A percentile compares a stretch with the other conserved stretches of the same genome.
phyloP scores from a whole-genome alignment of 2,888 invertebrate genomes.

The Galerucella nymphaeae region DNA sequence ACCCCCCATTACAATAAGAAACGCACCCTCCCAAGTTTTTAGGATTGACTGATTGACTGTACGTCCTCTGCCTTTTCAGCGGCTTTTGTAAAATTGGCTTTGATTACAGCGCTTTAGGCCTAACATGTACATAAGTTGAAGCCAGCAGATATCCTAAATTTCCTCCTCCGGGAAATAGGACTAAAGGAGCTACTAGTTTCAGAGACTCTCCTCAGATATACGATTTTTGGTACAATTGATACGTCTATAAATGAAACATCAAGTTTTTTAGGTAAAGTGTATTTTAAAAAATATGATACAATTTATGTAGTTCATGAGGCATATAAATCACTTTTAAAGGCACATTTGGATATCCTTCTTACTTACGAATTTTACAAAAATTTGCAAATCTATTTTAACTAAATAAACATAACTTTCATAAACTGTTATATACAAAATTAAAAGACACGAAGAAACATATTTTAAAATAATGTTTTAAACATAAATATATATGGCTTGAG shows the following conservation, averaged over 20 bases:
- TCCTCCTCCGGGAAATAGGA: too few relatives aligned
- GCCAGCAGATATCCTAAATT: too few relatives aligned
- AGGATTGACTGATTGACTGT: too few relatives aligned
- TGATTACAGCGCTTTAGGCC: too few relatives aligned
- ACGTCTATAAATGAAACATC: not conserved
- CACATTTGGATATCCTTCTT: constrained; percentile 32
- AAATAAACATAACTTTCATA: constrained; percentile 32
- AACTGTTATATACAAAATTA: constrained; percentile 44
- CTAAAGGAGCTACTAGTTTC: too few relatives aligned
- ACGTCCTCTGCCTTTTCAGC: too few relatives aligned
- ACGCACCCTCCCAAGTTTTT: too few relatives aligned
- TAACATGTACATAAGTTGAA: too few relatives aligned
- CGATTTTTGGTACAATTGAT: not conserved
- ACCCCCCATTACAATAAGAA: too few relatives aligned
- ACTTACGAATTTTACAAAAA: constrained; percentile 32
- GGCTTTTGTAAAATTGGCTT: too few relatives aligned
- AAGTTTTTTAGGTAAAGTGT: constrained; percentile 35
- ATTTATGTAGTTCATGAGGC: constrained; percentile 30
- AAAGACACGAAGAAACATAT: constrained; percentile 28
- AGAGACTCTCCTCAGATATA: too few relatives aligned
- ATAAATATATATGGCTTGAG: constrained; percentile 27
- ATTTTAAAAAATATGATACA: constrained; percentile 44
- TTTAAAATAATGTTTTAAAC: constrained; percentile 20
- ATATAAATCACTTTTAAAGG: constrained; percentile 37
- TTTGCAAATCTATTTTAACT: constrained; percentile 20